Evolutionary conservation across 2,888 invertebrate genomes (phyloP), one percentile per base, ranked within the genome.

Genomic region (Parochlus steinenii): DNA sequence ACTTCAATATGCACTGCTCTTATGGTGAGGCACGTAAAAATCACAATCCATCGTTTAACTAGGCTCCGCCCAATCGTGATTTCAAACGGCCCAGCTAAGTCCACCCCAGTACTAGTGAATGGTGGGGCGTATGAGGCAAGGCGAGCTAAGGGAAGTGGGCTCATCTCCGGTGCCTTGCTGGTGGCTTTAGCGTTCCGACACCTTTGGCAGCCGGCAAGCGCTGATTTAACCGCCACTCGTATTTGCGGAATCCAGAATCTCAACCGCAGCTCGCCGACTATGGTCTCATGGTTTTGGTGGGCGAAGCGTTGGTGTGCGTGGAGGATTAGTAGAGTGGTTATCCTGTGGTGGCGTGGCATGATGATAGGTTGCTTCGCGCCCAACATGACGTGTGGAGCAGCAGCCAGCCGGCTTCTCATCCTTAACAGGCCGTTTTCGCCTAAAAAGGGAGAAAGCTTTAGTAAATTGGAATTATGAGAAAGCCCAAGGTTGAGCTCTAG

Each of bases 11-110:
- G 41, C 1, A 41, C 18, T 5, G 42, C 42, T 10, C 40, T 22
- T 8, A 39, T 28, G 2, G 40, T 41, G 3, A 43, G 16, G 16
- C 41, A 45, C 4, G 42, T 42, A 8, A 44, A 39, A 1, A 46
- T 26, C 2, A 43, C 42, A 8, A 40, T 15, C 12, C 24, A 34
- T 10, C 8, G 12, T 14, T 28, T 39, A 8, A 27, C 23, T 20
- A 11, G 8, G 4, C 30, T 16, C 2, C 31, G 7, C n/a, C 37
- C 31, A 5, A 29, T 18, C 3, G 25, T 32, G 3, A 40, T 14
- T 2, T 26, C 20, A 16, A 35, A 27, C 11, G 35, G 28, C 3
- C 35, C 29, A 16, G 23, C 28, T 4, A 18, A 37, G 26, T 41
- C 41, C 10, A 26, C 8, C 4, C 39, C 37, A 12, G 27, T 27